A percentile compares a stretch with the other conserved stretches of the same genome.
Evolutionary conservation across 2,113 vertebrate species (phyloP).

Genomic region (Cepphus grylle): DNA sequence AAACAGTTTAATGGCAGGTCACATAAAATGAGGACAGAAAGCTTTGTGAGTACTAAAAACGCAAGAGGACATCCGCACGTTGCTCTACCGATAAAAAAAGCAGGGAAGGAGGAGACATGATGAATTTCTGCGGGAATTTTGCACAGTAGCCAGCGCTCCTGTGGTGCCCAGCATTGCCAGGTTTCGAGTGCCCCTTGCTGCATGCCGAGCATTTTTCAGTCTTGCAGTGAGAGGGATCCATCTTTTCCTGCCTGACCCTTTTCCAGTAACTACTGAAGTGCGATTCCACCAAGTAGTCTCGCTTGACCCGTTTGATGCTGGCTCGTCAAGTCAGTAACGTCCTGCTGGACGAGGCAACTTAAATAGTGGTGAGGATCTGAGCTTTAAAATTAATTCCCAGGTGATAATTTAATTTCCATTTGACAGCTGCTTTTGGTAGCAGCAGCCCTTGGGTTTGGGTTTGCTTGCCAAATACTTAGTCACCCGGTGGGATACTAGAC

Average conservation of each 20-base stretch:
- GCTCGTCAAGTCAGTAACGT: neutral
- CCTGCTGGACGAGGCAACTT: neutral
- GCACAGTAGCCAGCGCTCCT: neutral
- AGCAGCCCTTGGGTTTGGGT: neutral
- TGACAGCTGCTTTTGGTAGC: neutral
- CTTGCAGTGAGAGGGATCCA: neutral
- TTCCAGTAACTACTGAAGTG: neutral
- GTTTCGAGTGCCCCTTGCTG: neutral
- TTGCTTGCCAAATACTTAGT: neutral
- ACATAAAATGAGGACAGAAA: neutral
- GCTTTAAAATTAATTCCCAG: neutral
- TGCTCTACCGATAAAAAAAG: neutral
- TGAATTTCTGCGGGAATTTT: neutral
- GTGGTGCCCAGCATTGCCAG: neutral
- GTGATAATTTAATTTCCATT: neutral
- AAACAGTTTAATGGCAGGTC: neutral
- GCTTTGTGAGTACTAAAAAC: neutral
- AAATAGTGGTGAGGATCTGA: neutral
- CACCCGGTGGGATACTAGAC: neutral
- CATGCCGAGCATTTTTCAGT: accelerated
- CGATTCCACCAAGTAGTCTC: neutral
- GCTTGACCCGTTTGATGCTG: neutral
- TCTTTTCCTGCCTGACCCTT: neutral
- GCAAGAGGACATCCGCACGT: accelerated
- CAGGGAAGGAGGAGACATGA: accelerated